Evolutionary conservation across 2,113 vertebrate species (phyloP).

Genomic region (Sialia sialis): DNA sequence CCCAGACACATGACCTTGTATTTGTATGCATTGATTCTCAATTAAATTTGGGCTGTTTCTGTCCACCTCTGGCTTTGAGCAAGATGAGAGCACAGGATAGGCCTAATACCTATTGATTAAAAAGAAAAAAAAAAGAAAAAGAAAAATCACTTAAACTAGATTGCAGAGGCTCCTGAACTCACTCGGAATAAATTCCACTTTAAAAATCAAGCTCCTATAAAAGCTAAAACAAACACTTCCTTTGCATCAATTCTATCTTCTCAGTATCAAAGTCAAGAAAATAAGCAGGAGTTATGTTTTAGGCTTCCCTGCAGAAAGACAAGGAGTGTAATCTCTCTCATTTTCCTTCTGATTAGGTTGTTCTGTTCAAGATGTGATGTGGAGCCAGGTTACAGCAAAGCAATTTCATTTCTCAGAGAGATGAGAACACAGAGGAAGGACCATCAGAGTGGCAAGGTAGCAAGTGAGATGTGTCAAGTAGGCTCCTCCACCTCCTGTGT

Average conservation of each 20-base stretch:
- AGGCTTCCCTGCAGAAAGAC: neutral
- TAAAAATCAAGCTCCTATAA: neutral
- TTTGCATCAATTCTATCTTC: neutral
- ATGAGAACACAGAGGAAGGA: neutral
- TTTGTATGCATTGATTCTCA: neutral
- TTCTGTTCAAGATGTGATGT: neutral
- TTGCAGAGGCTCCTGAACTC: neutral
- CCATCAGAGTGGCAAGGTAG: neutral
- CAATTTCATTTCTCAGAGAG: neutral
- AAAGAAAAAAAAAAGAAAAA: neutral
- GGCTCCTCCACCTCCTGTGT: neutral
- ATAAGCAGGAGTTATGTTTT: neutral
- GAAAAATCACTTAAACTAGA: neutral
- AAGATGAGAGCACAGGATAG: neutral
- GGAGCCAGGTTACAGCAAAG: neutral
- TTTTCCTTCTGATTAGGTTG: neutral
- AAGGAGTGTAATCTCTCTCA: neutral
- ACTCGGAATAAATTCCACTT: neutral
- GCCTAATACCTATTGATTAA: neutral
- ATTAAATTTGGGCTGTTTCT: neutral
- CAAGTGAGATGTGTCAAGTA: neutral
- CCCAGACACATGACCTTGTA: neutral
- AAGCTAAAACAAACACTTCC: neutral
- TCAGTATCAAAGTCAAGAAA: neutral
- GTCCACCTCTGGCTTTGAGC: neutral